Base-by-base conservation (phyloP, 1,140 invertebrate genomes). In the Drosophila kikkawai region DNA sequence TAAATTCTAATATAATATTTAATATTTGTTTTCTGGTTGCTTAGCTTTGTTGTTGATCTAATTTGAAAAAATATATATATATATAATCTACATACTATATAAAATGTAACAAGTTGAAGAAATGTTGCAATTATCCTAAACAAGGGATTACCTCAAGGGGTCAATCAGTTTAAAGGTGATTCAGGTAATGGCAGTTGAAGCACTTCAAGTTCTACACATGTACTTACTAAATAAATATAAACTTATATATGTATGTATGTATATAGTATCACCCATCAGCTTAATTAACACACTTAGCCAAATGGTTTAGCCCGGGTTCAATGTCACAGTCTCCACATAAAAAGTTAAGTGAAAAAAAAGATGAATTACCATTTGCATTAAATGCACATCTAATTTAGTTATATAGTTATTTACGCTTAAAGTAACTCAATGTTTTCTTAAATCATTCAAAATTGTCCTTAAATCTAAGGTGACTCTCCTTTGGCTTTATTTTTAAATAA, bases 281-380 rank as follows among this genome's bases (percentile, higher is more conserved):
- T 55, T 55, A 55, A 55, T 55, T 55, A 37, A 34, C 17, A 36
- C n/a, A 37, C 17, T 37, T 37, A 19, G 32, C 51, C 9, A 22
- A 55, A 55, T 55, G 51, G 17, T 7, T 55, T 55, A 8, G 51
- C 4, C 17, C 12, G n/a, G 51, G 51, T 55, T 55, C 34, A 55
- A 55, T 37, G 51, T 22, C 34, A 37, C 34, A 55, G 34, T 55
- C 51, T 55, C 51, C 51, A 36, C 51, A 34, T 37, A 2, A 55
- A 17, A 55, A 19, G 34, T 36, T 7, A 8, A 22, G 12, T 53
- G 19, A 0, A 48, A 15, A 29, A 36, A 13, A 36, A 53, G 32
- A 36, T 36, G 36, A 36, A 53, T 19, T 36, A 12, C 17, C 32
- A 19, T 17, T 19, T 53, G 32, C 50, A 53, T 36, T 53, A 13